A percentile compares a stretch with the other conserved stretches of the same genome.
These are phyloP conservation scores for Riptortus pedestris DNA, from an alignment of 1,140 invertebrate genomes.

Conservation along the genomic window DNA sequence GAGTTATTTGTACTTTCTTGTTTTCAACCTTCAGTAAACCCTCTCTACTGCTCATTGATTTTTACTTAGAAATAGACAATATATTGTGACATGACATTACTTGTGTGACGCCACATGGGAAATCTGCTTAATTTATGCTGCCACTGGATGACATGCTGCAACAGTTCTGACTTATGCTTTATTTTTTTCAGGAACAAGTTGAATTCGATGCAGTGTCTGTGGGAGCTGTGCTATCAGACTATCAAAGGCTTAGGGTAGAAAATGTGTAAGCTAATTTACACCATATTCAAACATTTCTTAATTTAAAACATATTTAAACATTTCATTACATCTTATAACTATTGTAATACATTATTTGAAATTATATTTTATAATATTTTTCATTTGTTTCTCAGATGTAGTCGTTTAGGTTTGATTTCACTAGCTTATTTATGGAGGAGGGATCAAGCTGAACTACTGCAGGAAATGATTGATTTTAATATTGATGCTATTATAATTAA, in stretches of 20 bases:
- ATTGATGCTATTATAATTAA: slow-evolving; percentile 93
- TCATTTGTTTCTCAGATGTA: slow-evolving; percentile 52
- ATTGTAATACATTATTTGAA: slow-evolving; percentile 7
- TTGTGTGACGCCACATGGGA: too few relatives aligned
- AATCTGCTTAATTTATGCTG: too few relatives aligned
- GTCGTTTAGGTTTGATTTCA: slow-evolving; percentile 73
- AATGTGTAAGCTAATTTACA: slow-evolving; percentile 78
- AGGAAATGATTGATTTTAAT: slow-evolving; percentile 91
- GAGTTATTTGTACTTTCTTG: too few relatives aligned
- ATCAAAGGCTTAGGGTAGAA: slow-evolving; percentile 93
- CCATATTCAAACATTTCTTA: slow-evolving; percentile 19
- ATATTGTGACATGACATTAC: too few relatives aligned
- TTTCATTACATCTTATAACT: neutral
- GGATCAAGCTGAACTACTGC: slow-evolving; percentile 85
- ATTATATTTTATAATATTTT: neutral
- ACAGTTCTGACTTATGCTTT: too few relatives aligned
- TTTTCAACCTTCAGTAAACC: too few relatives aligned
- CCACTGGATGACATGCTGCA: too few relatives aligned
- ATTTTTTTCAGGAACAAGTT: slow-evolving; percentile 55
- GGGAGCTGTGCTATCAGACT: slow-evolving; percentile 94
- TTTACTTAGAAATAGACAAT: too few relatives aligned
- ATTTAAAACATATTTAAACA: slow-evolving; percentile 6
- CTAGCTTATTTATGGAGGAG: slow-evolving; percentile 89
- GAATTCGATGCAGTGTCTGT: slow-evolving; percentile 85
- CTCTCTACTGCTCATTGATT: too few relatives aligned